These are phyloP conservation scores for Bagarius yarrelli DNA, from an alignment of 2,113 vertebrate species.

Conservation along the genomic window DNA sequence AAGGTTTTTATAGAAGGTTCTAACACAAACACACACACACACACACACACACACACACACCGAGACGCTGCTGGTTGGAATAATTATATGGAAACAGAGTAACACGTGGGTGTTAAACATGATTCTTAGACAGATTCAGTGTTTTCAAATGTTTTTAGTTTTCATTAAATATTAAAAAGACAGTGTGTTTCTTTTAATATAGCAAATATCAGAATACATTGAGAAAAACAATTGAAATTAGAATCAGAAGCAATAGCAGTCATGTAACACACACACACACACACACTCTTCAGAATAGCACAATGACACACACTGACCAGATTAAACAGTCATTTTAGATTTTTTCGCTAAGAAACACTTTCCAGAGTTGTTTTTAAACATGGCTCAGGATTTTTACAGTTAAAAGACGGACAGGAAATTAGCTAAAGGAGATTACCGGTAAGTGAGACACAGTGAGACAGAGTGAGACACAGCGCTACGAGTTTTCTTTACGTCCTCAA, in stretches of 20 bases:
- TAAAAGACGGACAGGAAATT: not conserved
- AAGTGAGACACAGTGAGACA: not conserved
- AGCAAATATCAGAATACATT: conserved; percentile 5
- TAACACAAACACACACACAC: too few relatives aligned
- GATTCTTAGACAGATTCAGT: not conserved
- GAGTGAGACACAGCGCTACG: not conserved
- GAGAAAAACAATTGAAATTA: not conserved
- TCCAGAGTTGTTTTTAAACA: not conserved
- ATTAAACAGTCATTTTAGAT: not conserved
- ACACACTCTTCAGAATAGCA: not conserved
- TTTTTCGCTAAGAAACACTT: not conserved
- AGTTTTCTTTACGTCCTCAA: not conserved
- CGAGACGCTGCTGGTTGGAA: conserved; percentile 22
- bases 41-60: too few relatives aligned
- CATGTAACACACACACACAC: not conserved
- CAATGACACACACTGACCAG: conserved; percentile 8
- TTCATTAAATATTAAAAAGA: not conserved
- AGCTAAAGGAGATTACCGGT: not conserved
- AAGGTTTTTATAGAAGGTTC: not conserved
- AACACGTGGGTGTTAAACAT: not conserved
- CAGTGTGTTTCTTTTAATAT: not conserved
- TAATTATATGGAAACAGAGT: not conserved
- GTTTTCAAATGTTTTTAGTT: not conserved
- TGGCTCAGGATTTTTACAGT: not conserved
- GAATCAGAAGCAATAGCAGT: not conserved